Evolutionary conservation across 2,797 vertebrate species (phyloP), one percentile per base, ranked within the genome.

Genomic region (Enteromius argenteus): DNA sequence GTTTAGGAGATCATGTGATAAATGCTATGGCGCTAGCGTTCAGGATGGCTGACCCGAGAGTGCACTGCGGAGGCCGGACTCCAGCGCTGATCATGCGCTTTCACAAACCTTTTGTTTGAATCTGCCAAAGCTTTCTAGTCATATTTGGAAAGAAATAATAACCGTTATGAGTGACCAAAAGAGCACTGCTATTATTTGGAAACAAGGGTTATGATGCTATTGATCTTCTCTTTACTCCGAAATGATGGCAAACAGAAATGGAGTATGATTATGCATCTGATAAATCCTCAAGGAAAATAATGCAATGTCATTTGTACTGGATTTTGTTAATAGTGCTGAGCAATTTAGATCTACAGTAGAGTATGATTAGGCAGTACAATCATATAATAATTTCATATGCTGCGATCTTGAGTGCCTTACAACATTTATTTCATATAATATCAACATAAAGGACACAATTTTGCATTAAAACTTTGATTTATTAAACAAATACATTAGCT

Each of bases 1-100:
- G 85, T 85, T 89, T 84, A 32, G 86, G 32, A 32, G 74, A 62
- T 73, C 79, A 0, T 78, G 69, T 73, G 67, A 62, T 30, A 37
- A 23, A 0, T 37, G 3, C 74, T 30, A 2, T 53, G 80, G 56
- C 44, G 58, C 81, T 74, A 44, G 77, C 53, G 83, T 86, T 88
- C 39, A 82, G 82, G 76, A 88, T 30, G 72, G 78, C 86, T 90
- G 88, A 89, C 90, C 89, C 60, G 27, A 44, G 56, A 66, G 81
- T 88, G 88, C 86, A 86, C 88, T 88, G 60, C 7, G 74, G 79
- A 84, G 80, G 84, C 19, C 39, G 44, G 64, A 35, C 84, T 67
- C 27, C 49, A 66, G 51, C 37, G 56, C 74, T 82, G 64, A 82
- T 82, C 27, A 23, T 51, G 79, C 42, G 74, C 23, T 75, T 64